A percentile compares a stretch with the other conserved stretches of the same genome.
phyloP scores from a whole-genome alignment of 2,113 vertebrate species.

The Sakesphorus luctuosus region DNA sequence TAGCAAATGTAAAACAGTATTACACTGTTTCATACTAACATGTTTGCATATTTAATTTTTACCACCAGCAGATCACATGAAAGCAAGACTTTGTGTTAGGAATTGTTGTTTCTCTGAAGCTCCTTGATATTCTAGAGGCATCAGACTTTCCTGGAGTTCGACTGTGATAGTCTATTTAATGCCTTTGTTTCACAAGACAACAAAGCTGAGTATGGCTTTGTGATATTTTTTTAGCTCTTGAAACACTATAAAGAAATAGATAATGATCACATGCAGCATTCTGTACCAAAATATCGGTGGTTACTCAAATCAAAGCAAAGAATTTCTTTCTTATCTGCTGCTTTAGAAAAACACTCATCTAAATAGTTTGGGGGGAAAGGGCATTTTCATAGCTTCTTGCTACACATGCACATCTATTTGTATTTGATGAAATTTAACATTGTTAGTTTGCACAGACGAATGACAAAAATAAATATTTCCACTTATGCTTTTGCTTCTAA shows the following conservation, averaged over 20 bases:
- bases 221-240: conserved; percentile 56
- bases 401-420: background rate
- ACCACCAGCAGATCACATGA: conserved; percentile 35
- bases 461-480: conserved; percentile 39
- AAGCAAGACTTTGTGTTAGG: conserved; percentile 48
- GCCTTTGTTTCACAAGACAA: conserved; percentile 64
- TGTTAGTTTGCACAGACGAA: background rate
- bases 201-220: conserved; percentile 47
- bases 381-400: conserved; percentile 25
- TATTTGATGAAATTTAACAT: conserved; percentile 55
- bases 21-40: background rate
- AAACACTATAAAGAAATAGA: conserved; percentile 58
- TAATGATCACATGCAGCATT: conserved; percentile 35
- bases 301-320: conserved; percentile 40
- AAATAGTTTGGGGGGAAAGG: background rate
- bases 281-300: background rate
- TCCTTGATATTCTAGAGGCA: conserved; percentile 70
- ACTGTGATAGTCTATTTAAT: conserved; percentile 42
- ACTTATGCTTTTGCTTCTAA: background rate
- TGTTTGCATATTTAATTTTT: conserved; percentile 47
- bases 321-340: conserved; percentile 45
- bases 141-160: conserved; percentile 52
- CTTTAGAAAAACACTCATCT: conserved; percentile 9
- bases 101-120: conserved; percentile 44
- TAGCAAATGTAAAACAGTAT: conserved; percentile 19